A percentile compares a stretch with the other conserved stretches of the same genome.
These are phyloP conservation scores for Drosophila nigricruria DNA, from an alignment of 2,888 invertebrate species.

Conservation along the genomic window DNA sequence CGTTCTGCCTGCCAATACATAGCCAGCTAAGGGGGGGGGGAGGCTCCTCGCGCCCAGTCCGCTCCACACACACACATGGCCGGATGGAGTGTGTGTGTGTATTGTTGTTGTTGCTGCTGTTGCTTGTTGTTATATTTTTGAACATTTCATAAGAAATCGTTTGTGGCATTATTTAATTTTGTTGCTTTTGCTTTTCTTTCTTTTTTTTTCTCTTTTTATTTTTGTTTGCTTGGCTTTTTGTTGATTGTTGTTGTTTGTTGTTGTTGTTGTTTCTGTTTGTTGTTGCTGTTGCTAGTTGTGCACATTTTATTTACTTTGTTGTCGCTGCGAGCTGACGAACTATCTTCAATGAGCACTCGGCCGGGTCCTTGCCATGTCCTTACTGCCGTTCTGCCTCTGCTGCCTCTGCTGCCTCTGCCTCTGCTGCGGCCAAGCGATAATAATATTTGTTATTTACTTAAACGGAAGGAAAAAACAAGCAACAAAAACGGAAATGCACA, in stretches of 20 bases:
- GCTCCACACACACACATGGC: neutral
- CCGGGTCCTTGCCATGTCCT: constrained; percentile 26
- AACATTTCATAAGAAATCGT: constrained; percentile 64
- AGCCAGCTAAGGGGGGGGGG: too few species aligned
- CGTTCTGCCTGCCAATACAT: constrained; percentile 47
- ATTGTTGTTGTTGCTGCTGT: constrained; percentile 24
- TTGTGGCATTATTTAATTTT: constrained; percentile 61
- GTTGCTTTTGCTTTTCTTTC: constrained; percentile 10
- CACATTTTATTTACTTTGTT: constrained; percentile 42
- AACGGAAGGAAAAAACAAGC: constrained; percentile 82
- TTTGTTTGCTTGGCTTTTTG: constrained; percentile 35
- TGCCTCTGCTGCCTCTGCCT: too few species aligned
- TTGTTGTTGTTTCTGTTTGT: constrained; percentile 19
- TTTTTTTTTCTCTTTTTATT: constrained; percentile 8
- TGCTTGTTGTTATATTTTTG: constrained; percentile 45
- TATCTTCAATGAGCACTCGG: constrained; percentile 44
- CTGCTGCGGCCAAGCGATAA: constrained; percentile 79
- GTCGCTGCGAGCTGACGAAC: constrained; percentile 53
- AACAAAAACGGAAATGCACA: constrained; percentile 83
- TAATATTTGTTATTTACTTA: constrained; percentile 84
- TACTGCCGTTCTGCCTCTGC: constrained; percentile 6
- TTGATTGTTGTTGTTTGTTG: constrained; percentile 19
- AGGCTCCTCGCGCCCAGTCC: neutral
- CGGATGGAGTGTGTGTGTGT: constrained; percentile 28
- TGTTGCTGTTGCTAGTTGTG: constrained; percentile 29